phyloP scores from a whole-genome alignment of 2,113 vertebrate species.

The Pyxicephalus adspersus region DNA sequence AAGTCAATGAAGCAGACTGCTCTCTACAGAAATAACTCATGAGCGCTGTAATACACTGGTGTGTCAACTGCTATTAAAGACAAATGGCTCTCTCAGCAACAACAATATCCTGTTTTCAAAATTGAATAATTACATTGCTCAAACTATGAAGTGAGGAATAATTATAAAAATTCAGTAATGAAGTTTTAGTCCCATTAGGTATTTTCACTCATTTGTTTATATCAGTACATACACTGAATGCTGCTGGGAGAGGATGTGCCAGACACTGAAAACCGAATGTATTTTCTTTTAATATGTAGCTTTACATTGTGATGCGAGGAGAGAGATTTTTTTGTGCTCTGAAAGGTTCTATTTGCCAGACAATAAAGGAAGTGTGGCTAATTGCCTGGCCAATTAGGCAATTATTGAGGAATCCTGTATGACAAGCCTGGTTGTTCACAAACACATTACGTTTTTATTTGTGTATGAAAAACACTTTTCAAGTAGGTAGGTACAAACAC shows the following conservation, averaged over 20 bases:
- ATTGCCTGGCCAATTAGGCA: constrained; percentile 5
- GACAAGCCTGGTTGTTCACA: constrained; percentile 18
- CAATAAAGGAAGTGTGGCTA: constrained; percentile 35
- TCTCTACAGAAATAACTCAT: constrained; percentile 58
- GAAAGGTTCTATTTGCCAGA: fast-evolving
- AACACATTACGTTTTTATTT: constrained; percentile 5
- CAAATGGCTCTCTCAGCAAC: constrained; percentile 67
- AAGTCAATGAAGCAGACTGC: constrained; percentile 47
- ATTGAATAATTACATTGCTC: constrained; percentile 63
- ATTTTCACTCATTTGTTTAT: constrained; percentile 29
- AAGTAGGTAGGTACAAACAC: not conserved
- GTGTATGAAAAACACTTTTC: not conserved
- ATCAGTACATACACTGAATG: constrained; percentile 18
- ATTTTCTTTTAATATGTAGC: not conserved
- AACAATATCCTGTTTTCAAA: constrained; percentile 63
- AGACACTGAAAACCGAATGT: not conserved
- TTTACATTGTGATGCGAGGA: not conserved
- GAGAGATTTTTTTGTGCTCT: not conserved
- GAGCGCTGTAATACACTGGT: constrained; percentile 56
- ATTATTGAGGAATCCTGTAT: not conserved
- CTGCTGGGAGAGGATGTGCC: not conserved
- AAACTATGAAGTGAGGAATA: constrained; percentile 61
- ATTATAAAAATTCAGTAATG: constrained; percentile 63
- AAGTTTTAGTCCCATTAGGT: constrained; percentile 6
- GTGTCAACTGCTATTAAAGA: constrained; percentile 61